Conservation (phyloP, 2,797 vertebrate species). For the Steatocranus sp. region DNA sequence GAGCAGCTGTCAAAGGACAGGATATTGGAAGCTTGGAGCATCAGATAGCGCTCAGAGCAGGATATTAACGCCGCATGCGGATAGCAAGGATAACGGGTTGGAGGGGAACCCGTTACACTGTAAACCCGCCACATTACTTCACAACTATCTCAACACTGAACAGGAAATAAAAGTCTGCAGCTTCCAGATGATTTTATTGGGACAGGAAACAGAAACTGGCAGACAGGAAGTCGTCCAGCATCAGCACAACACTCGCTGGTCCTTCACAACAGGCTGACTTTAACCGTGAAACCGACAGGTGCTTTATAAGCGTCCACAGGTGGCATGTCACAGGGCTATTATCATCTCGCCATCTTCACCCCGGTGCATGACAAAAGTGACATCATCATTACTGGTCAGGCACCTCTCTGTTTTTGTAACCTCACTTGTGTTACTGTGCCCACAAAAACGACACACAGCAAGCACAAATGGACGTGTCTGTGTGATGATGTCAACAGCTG, state of each 20-base stretch:
- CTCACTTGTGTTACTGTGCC: background rate
- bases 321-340: background rate
- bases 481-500: background rate
- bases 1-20: background rate
- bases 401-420: background rate
- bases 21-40: background rate
- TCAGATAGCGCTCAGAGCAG: background rate
- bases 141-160: background rate
- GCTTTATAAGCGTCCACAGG: background rate
- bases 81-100: background rate
- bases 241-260: background rate
- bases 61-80: background rate
- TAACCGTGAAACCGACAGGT: background rate
- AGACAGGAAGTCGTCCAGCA: background rate
- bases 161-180: background rate
- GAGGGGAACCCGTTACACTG: background rate
- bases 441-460: background rate
- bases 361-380: background rate
- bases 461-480: background rate
- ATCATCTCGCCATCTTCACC: background rate
- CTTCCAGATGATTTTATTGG: background rate
- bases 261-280: background rate
- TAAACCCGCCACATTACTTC: background rate
- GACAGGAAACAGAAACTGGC: background rate
- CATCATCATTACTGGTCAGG: background rate